These are phyloP conservation scores for Nymphalis polychloros DNA, from an alignment of 2,888 invertebrate genomes.

Conservation along the genomic window DNA sequence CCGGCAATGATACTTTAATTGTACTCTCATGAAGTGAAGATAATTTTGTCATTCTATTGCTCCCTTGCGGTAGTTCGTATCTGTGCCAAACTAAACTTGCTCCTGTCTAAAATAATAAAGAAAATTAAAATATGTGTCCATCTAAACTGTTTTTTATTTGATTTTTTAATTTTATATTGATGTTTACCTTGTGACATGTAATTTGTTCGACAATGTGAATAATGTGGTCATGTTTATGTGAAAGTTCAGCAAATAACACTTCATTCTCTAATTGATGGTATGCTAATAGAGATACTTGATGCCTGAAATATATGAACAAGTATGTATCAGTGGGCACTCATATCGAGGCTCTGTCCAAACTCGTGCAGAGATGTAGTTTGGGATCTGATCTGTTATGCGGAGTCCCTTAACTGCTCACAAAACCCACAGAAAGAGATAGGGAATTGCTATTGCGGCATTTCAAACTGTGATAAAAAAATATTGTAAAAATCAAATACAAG, in stretches of 20 bases:
- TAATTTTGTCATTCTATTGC: slow-evolving; percentile 79
- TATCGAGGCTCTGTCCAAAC: too few relatives aligned
- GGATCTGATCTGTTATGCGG: too few relatives aligned
- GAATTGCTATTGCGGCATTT: too few relatives aligned
- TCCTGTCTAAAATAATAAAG: slow-evolving; percentile 54
- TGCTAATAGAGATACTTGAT: slow-evolving; percentile 87
- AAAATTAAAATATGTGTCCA: background rate
- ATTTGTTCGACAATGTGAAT: slow-evolving; percentile 92
- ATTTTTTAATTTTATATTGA: background rate
- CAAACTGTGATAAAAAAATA: too few relatives aligned
- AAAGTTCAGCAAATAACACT: slow-evolving; percentile 90
- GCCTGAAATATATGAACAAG: slow-evolving; percentile 63
- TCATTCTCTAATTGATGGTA: slow-evolving; percentile 94
- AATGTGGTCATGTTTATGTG: slow-evolving; percentile 85
- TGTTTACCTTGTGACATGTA: slow-evolving; percentile 74
- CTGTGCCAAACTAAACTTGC: slow-evolving; percentile 84
- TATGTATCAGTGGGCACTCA: too few relatives aligned
- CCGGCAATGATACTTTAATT: slow-evolving; percentile 74
- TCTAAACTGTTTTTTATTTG: background rate
- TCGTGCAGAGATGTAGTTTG: too few relatives aligned
- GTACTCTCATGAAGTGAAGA: slow-evolving; percentile 80
- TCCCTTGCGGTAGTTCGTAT: slow-evolving; percentile 85
- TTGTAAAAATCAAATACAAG: too few relatives aligned
- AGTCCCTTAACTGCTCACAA: too few relatives aligned
- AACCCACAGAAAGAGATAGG: too few relatives aligned